These are phyloP conservation scores for Harmothoe impar DNA, from an alignment of 2,888 invertebrate genomes.

Conservation along the genomic window DNA sequence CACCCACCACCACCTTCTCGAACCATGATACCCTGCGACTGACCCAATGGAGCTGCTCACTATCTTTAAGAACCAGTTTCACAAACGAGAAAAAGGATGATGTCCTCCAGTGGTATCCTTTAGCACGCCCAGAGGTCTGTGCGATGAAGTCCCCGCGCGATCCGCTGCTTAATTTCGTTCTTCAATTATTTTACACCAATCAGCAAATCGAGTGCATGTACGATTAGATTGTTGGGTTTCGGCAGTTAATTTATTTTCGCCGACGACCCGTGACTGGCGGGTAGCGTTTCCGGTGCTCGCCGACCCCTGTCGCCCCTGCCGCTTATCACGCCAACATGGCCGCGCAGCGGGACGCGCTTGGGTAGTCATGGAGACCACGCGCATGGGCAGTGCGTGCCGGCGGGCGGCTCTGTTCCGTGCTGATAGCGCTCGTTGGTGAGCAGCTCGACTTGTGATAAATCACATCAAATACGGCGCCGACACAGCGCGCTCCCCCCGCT, in stretches of 20 bases:
- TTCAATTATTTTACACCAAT: conserved; percentile 64
- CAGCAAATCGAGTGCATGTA: conserved; percentile 59
- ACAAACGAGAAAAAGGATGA: background rate
- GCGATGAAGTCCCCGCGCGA: background rate
- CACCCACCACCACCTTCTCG: background rate
- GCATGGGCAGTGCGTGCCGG: conserved; percentile 62
- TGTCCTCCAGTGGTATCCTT: background rate
- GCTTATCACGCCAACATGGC: conserved; percentile 63
- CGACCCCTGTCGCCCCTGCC: conserved; percentile 62
- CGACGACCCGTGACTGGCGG: conserved; percentile 58
- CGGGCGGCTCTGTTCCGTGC: conserved; percentile 57
- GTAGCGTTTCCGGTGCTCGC: conserved; percentile 46
- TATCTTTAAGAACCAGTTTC: background rate
- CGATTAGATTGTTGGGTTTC: conserved; percentile 61
- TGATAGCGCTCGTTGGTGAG: conserved; percentile 52
- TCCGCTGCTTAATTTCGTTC: conserved; percentile 58
- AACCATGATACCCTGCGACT: background rate
- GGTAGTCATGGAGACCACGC: conserved; percentile 63
- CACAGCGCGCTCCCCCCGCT: conserved; percentile 54
- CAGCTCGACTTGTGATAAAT: conserved; percentile 59
- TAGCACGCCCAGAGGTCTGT: background rate
- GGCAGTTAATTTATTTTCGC: conserved; percentile 63
- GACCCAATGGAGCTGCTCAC: conserved; percentile 1
- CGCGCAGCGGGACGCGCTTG: conserved; percentile 59
- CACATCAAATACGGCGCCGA: conserved; percentile 63